Conservation (phyloP, 1,140 invertebrate genomes). For the Drosophila orosa region DNA sequence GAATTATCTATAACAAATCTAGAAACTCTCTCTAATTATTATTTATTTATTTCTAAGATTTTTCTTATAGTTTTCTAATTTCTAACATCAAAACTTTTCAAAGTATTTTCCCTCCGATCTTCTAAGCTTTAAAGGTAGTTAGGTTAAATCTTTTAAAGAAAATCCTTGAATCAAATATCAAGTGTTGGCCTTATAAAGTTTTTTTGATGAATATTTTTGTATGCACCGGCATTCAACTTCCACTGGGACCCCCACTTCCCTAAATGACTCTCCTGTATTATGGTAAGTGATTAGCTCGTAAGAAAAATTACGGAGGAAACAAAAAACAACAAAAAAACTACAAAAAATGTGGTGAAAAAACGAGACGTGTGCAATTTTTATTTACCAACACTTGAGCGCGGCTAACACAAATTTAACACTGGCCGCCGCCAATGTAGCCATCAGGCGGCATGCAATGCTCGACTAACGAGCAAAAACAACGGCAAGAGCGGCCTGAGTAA, state of each 20-base stretch:
- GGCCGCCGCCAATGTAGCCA: conserved; percentile 77
- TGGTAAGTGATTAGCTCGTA: conserved; percentile 46
- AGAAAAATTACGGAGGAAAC: conserved; percentile 34
- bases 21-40: not conserved
- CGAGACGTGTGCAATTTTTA: conserved; percentile 53
- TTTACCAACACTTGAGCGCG: conserved; percentile 53
- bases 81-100: not conserved
- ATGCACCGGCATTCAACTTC: not conserved
- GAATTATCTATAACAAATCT: not conserved
- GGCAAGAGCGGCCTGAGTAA: conserved; percentile 48
- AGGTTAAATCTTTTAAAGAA: conserved; percentile 8
- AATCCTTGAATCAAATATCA: conserved; percentile 7
- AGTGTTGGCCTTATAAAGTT: conserved; percentile 28
- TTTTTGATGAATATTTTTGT: conserved; percentile 21
- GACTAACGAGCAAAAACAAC: conserved; percentile 78
- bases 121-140: not conserved
- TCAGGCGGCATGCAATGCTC: conserved; percentile 79
- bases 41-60: too few relatives aligned
- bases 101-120: not conserved
- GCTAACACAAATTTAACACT: conserved; percentile 80
- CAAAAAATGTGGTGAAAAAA: conserved; percentile 12
- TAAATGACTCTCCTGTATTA: conserved; percentile 27
- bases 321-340: conserved; percentile 13
- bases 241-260: conserved; percentile 7
- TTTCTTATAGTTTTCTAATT: not conserved